Conservation (phyloP, 2,113 vertebrate species). For the Myotis davidii region DNA sequence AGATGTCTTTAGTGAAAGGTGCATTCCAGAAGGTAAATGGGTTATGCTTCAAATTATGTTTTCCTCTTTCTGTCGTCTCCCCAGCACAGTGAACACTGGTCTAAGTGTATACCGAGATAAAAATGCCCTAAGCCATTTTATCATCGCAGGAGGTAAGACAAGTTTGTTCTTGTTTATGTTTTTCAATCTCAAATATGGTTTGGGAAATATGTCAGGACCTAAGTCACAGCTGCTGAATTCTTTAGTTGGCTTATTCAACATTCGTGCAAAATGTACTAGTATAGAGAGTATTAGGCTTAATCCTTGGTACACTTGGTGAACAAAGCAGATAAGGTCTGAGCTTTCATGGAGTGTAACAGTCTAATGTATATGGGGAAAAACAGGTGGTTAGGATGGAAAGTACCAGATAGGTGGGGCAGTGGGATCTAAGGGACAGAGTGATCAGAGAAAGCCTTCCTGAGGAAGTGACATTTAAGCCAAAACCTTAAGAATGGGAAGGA, state of each 20-base stretch:
- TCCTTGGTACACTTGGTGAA: not conserved
- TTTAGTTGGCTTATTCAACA: constrained; percentile 29
- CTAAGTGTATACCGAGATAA: constrained; percentile 90
- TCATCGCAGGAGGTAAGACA: constrained; percentile 91
- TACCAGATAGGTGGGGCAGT: not conserved
- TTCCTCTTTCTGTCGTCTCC: not conserved
- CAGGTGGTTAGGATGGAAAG: not conserved
- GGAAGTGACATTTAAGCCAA: not conserved
- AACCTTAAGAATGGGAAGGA: not conserved
- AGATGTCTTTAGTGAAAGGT: not conserved
- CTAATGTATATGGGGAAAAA: not conserved
- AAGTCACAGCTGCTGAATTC: constrained; percentile 35
- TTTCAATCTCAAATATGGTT: not conserved
- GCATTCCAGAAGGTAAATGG: not conserved
- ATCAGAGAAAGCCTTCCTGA: not conserved
- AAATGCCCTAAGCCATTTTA: constrained; percentile 86
- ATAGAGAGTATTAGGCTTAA: not conserved
- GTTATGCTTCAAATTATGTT: not conserved
- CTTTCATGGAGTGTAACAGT: not conserved
- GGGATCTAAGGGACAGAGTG: not conserved
- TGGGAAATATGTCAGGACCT: not conserved
- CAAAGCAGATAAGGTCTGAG: not conserved
- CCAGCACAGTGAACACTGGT: constrained; percentile 89
- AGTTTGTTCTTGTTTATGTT: constrained; percentile 22
- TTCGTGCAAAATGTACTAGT: not conserved